Base-by-base conservation (phyloP, 1,140 invertebrate species). In the Probaryconus sp. region DNA sequence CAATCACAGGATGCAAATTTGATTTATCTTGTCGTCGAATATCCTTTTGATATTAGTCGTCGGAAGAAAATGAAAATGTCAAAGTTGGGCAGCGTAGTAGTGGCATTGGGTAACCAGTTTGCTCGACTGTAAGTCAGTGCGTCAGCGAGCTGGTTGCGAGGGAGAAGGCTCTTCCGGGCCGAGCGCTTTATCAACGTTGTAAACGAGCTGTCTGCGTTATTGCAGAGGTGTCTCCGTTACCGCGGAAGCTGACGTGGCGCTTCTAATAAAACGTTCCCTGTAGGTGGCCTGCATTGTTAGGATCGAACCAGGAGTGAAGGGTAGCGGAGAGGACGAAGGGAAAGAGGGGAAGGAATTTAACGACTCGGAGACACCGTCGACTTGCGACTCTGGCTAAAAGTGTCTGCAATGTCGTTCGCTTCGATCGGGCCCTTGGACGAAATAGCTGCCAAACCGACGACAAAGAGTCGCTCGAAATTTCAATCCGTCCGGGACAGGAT, bases 141-240 rank as follows among this genome's bases (percentile, higher is more conserved):
- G 63, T 76, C 53, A 69, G 60, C 43, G 35, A 51, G 55, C 45
- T 45, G 30, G 48, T 24, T 26, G 42, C 40, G 21, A 51, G 63
- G 65, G 63, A 53, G 65, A 55, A 16, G 55, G 42, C 24, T 60
- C 60, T 70, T 74, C 67, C 61, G 43, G 67, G 33, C 56, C 67
- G 31, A 70, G 67, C 76, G 83, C 83, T 85, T 83, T 84, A 83
- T 85, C 83, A 84, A 84, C 76, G 82, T 79, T 83, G 79, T 83
- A 84, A 76, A 85, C 83, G 80, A 84, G 81, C 83, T 83, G 83
- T 83, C 82, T 80, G 70, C 80, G 79, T 81, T 83, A 85, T 84
- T 83, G 83, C 79, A 76, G 76, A 79, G 72, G 81, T 79, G 81
- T 81, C 81, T 79, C 77, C 74, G 82, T 81, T 83, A 82, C 80